Conservation (phyloP, 2,113 vertebrate species). For the Malurus elegans region DNA sequence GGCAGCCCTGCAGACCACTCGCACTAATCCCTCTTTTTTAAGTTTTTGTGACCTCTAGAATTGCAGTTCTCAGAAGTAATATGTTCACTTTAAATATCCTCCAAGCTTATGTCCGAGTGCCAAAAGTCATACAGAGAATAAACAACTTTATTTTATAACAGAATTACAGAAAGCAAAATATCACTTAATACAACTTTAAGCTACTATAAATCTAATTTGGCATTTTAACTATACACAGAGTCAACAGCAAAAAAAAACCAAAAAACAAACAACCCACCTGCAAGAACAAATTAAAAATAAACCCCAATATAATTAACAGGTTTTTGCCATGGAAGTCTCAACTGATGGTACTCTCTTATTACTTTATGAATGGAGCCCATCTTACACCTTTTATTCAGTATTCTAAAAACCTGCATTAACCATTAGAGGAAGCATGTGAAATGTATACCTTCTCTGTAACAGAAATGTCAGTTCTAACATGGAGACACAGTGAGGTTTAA, state of each 20-base stretch:
- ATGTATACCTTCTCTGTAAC: constrained; percentile 33
- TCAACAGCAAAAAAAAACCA: constrained; percentile 20
- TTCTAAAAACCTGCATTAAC: constrained; percentile 45
- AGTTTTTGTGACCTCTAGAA: not conserved
- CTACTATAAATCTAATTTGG: constrained; percentile 84
- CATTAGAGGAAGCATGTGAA: constrained; percentile 62
- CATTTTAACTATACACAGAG: constrained; percentile 77
- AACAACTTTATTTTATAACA: constrained; percentile 97
- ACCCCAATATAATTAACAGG: constrained; percentile 64
- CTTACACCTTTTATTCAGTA: not conserved
- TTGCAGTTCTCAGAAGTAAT: not conserved
- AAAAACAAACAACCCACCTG: not conserved
- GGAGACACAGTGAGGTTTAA: constrained; percentile 71
- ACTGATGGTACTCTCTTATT: constrained; percentile 35
- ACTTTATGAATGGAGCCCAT: constrained; percentile 17
- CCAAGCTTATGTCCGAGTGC: not conserved
- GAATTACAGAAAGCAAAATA: constrained; percentile 88
- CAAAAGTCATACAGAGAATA: constrained; percentile 77
- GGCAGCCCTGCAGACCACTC: not conserved
- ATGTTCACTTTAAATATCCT: not conserved
- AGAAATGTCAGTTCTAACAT: constrained; percentile 73
- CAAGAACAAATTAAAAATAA: constrained; percentile 53
- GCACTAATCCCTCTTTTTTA: not conserved
- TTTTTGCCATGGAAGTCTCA: constrained; percentile 57
- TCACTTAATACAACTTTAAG: constrained; percentile 83